Evolutionary conservation across 2,797 vertebrate species (phyloP).

Genomic region (Cygnus olor): DNA sequence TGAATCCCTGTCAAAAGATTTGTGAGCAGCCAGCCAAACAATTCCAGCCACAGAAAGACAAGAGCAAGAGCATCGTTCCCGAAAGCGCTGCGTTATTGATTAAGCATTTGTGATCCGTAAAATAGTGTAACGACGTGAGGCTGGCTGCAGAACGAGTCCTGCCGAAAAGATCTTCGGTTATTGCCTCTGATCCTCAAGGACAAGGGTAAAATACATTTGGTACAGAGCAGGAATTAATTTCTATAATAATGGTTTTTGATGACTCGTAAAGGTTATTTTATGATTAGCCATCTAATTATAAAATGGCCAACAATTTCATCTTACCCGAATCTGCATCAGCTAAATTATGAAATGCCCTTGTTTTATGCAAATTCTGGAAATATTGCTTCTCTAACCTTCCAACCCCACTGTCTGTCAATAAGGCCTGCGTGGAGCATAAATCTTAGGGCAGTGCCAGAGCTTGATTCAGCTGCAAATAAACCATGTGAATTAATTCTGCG

Average conservation of each 20-base stretch:
- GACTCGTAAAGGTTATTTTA: constrained; percentile 63
- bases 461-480: not conserved
- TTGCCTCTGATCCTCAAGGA: constrained; percentile 46
- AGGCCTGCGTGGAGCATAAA: constrained; percentile 14
- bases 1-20: not conserved
- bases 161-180: not conserved
- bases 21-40: constrained; percentile 17
- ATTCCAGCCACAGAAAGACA: not conserved
- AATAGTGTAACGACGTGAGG: not conserved
- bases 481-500: not conserved
- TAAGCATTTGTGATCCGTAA: constrained; percentile 61
- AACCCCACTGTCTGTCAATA: constrained; percentile 57
- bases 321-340: constrained; percentile 60
- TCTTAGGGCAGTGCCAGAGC: not conserved
- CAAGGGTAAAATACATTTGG: constrained; percentile 23
- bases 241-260: constrained; percentile 60
- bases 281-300: constrained; percentile 72
- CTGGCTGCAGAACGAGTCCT: constrained; percentile 12
- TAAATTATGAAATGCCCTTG: constrained; percentile 66
- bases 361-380: constrained; percentile 68
- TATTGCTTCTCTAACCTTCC: constrained; percentile 63
- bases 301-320: constrained; percentile 59
- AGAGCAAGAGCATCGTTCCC: not conserved
- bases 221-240: constrained; percentile 53
- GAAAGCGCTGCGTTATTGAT: constrained; percentile 40